phyloP scores from a whole-genome alignment of 2,888 invertebrate species.

The Epicampocera succincta region DNA sequence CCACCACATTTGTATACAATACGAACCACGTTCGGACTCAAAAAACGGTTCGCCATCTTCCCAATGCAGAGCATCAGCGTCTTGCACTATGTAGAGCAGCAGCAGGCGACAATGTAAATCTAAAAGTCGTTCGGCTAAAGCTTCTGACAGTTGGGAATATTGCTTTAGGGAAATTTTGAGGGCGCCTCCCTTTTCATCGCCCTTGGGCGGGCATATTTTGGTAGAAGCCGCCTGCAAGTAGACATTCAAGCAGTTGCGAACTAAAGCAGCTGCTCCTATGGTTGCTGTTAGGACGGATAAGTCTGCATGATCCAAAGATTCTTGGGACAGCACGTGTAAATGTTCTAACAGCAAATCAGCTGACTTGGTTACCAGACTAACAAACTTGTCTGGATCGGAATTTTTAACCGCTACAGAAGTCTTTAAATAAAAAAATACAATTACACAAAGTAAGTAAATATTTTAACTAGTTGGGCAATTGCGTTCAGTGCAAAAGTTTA shows the following conservation, averaged over 20 bases:
- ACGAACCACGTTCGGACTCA: slow-evolving; percentile 89
- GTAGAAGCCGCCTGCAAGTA: slow-evolving; percentile 84
- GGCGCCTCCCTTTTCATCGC: slow-evolving; percentile 81
- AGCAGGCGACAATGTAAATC: slow-evolving; percentile 91
- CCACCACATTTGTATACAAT: slow-evolving; percentile 94
- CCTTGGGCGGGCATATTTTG: slow-evolving; percentile 80
- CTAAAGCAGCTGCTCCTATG: slow-evolving; percentile 89
- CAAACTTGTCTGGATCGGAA: slow-evolving; percentile 90
- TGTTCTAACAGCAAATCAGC: slow-evolving; percentile 88
- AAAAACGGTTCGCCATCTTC: slow-evolving; percentile 86
- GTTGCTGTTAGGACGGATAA: slow-evolving; percentile 90
- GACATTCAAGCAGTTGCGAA: slow-evolving; percentile 90
- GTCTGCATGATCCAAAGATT: slow-evolving; percentile 92
- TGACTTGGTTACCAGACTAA: slow-evolving; percentile 87
- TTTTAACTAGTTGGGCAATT: too few species aligned
- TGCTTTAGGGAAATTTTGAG: slow-evolving; percentile 86
- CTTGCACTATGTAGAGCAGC: slow-evolving; percentile 90
- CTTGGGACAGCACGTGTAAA: slow-evolving; percentile 89
- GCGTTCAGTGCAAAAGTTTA: too few species aligned
- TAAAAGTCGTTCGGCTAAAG: slow-evolving; percentile 90
- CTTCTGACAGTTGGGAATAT: slow-evolving; percentile 92
- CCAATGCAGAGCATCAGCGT: slow-evolving; percentile 90
- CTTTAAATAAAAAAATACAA: slow-evolving; percentile 77
- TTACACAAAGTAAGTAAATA: background rate
- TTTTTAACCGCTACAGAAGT: slow-evolving; percentile 85